Base-by-base conservation (phyloP, 1,140 invertebrate genomes). In the Nomia melanderi region DNA sequence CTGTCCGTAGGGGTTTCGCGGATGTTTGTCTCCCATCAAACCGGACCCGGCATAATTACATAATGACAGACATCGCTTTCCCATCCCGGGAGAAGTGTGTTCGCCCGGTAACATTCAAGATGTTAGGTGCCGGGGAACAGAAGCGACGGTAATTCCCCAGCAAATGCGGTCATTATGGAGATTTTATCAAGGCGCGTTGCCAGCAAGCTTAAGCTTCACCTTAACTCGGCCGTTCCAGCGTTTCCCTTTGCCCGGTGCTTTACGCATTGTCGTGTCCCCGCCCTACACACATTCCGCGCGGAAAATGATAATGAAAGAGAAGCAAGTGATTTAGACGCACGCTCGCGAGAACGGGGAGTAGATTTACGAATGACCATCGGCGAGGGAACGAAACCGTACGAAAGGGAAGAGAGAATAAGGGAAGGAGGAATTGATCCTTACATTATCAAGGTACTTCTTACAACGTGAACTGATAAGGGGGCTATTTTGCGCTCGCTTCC, bases 111-210 rank as follows among this genome's bases (percentile, higher is more conserved):
- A 31, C 82, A 54, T 54, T 74, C 72, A 77, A 78, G 82, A 78
- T 76, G 65, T 78, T 86, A 64, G 82, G 70, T 64, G 70, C 81
- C 59, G 81, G 73, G 63, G 79, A 88, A 86, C 81, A 88, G 87
- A 86, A 89, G 82, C 86, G 86, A 74, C 84, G 82, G 79, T 88
- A 89, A 90, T 89, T 90, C 79, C 71, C 72, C 77, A 83, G 75
- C 83, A 74, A 90, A 90, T 85, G 86, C 80, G 87, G 82, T 83
- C 87, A 90, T 91, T 90, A 90, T 86, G 83, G 82, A 88, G 87
- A 91, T 90, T 88, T 90, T 90, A 89, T 90, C 88, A 86, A 87
- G 83, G 87, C 78, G 77, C 84, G 84, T 85, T 88, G 83, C 87
- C 81, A 88, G 77, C 76, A 65, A 79, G 83, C 54, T 81, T 78